These are phyloP conservation scores for Rhinoraja longicauda DNA, from an alignment of 2,797 vertebrate genomes.

Conservation along the genomic window DNA sequence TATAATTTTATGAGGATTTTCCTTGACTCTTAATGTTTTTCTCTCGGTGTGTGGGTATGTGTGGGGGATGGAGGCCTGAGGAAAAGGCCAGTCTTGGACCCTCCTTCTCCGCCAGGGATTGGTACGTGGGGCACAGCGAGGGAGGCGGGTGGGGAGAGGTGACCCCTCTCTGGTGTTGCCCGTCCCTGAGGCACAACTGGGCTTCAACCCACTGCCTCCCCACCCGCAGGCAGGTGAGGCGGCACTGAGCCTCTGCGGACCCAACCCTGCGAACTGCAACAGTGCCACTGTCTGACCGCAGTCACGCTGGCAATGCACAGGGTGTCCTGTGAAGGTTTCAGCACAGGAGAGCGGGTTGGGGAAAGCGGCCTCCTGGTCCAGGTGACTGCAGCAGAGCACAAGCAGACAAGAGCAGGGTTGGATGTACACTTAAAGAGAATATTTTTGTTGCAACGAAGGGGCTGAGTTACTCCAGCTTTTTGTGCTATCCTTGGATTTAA, in stretches of 20 bases:
- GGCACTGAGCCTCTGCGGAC: background rate
- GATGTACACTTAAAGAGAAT: background rate
- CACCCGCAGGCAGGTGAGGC: background rate
- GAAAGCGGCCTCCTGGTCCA: background rate
- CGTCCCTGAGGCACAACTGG: background rate
- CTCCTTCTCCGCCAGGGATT: background rate
- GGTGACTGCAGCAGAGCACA: background rate
- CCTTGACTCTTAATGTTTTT: background rate
- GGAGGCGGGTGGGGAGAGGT: background rate
- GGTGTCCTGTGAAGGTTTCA: background rate
- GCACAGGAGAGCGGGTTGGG: background rate
- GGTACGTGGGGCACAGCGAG: background rate
- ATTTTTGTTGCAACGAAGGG: background rate
- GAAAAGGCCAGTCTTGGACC: background rate
- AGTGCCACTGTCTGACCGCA: background rate
- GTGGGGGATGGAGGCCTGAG: background rate
- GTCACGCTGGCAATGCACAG: background rate
- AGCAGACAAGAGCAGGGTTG: background rate
- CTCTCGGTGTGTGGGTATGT: background rate
- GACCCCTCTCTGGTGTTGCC: background rate
- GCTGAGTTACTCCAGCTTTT: too few species aligned
- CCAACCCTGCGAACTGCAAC: background rate
- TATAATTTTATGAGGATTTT: too few species aligned
- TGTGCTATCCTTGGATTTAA: too few species aligned
- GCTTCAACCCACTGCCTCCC: background rate